A percentile compares a stretch with the other conserved stretches of the same genome.
These are phyloP conservation scores for Beris morrisii DNA, from an alignment of 2,888 invertebrate genomes.

Conservation along the genomic window DNA sequence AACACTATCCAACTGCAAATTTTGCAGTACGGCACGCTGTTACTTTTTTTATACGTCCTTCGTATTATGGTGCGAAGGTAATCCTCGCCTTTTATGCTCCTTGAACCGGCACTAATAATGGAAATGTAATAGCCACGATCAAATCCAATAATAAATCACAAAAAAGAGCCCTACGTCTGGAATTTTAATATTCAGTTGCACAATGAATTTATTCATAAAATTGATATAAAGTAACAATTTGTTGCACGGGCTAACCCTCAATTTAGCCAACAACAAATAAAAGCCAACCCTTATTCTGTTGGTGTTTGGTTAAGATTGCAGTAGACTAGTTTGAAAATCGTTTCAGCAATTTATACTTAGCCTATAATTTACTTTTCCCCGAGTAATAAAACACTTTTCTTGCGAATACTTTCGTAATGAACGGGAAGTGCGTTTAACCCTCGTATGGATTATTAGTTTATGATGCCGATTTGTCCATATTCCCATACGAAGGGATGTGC, in stretches of 20 bases:
- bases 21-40: neutral
- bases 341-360: slow-evolving; percentile 17
- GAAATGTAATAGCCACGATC: slow-evolving; percentile 20
- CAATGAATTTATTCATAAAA: slow-evolving; percentile 10
- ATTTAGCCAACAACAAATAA: slow-evolving; percentile 22
- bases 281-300: neutral
- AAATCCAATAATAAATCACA: slow-evolving; percentile 22
- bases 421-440: slow-evolving; percentile 22
- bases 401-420: neutral
- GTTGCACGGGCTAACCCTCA: slow-evolving; percentile 24
- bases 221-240: slow-evolving; percentile 30
- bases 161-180: slow-evolving; percentile 7
- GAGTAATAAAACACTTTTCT: neutral
- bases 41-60: no score
- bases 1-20: neutral
- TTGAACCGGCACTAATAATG: slow-evolving; percentile 20
- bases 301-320: neutral
- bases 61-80: no score
- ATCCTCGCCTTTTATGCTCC: neutral
- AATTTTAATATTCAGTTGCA: slow-evolving; percentile 11
- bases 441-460: slow-evolving; percentile 17
- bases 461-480: slow-evolving; percentile 18
- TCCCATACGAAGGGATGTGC: slow-evolving; percentile 13
- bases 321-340: no score
- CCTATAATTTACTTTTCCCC: slow-evolving; percentile 20